Conservation (phyloP, 2,888 invertebrate species). For the Apodemia zela region DNA sequence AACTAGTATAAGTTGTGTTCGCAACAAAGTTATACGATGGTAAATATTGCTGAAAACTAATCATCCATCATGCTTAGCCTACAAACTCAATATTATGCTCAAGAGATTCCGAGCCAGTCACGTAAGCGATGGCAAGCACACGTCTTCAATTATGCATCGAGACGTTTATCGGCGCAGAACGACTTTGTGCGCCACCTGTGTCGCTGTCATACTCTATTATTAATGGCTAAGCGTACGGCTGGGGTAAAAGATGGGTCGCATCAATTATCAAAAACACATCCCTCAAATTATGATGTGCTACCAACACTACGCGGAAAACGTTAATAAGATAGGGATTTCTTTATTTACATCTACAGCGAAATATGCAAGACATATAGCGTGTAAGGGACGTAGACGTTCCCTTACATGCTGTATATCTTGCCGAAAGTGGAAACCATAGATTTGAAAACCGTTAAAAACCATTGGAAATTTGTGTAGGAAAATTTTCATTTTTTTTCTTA, state of each 20-base stretch:
- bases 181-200: slow-evolving; percentile 58
- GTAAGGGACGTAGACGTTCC: no score
- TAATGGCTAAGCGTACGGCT: slow-evolving; percentile 46
- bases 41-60: slow-evolving; percentile 24
- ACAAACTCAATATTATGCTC: slow-evolving; percentile 43
- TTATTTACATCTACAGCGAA: no score
- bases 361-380: no score
- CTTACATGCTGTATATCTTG: no score
- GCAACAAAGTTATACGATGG: slow-evolving; percentile 12
- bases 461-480: no score
- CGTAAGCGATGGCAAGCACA: slow-evolving; percentile 53
- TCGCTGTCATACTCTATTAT: slow-evolving; percentile 72
- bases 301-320: background rate
- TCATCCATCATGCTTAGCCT: slow-evolving; percentile 48
- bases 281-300: background rate
- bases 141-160: slow-evolving; percentile 73
- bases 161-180: slow-evolving; percentile 61
- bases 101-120: slow-evolving; percentile 45
- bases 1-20: slow-evolving; percentile 5
- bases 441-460: no score
- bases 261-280: slow-evolving; percentile 16
- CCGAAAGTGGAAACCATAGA: no score
- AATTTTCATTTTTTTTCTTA: no score
- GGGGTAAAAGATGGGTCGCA: slow-evolving; percentile 11
- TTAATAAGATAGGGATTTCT: background rate